phyloP scores from a whole-genome alignment of 1,140 invertebrate species.

The Lysiphlebus fabarum region DNA sequence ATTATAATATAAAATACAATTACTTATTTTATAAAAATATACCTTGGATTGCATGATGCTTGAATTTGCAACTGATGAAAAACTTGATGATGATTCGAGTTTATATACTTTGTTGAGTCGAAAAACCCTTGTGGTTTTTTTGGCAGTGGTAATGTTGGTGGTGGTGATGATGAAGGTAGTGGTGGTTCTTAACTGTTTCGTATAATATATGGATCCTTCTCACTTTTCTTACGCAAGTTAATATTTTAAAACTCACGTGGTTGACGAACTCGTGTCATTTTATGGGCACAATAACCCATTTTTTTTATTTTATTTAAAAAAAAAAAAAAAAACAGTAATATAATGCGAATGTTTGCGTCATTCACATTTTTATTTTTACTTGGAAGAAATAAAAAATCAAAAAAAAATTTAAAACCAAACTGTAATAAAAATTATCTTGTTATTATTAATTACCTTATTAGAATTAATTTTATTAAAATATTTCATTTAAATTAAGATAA shows the following conservation, averaged over 20 bases:
- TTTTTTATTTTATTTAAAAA: background rate
- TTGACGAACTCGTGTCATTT: background rate
- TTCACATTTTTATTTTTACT: too few relatives aligned
- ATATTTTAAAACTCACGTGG: background rate
- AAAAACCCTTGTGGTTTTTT: slow-evolving; percentile 36
- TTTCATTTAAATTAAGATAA: too few relatives aligned
- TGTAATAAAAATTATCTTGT: too few relatives aligned
- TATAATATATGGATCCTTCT: background rate
- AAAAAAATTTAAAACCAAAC: too few relatives aligned
- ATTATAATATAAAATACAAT: too few relatives aligned
- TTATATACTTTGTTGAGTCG: slow-evolving; percentile 42
- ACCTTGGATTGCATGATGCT: slow-evolving; percentile 50
- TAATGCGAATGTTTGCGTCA: too few relatives aligned
- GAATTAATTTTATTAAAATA: too few relatives aligned
- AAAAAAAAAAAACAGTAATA: too few relatives aligned
- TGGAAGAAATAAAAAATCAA: too few relatives aligned
- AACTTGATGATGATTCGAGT: slow-evolving; percentile 37
- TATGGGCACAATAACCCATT: background rate
- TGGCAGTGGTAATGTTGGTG: slow-evolving; percentile 3
- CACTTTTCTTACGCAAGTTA: slow-evolving; percentile 18
- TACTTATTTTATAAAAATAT: slow-evolving; percentile 11
- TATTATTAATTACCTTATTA: too few relatives aligned
- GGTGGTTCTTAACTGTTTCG: too few relatives aligned
- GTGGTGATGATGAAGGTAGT: slow-evolving; percentile 18
- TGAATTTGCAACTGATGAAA: slow-evolving; percentile 37